Conservation (phyloP, 2,113 vertebrate genomes). For the Laticauda laticaudata region DNA sequence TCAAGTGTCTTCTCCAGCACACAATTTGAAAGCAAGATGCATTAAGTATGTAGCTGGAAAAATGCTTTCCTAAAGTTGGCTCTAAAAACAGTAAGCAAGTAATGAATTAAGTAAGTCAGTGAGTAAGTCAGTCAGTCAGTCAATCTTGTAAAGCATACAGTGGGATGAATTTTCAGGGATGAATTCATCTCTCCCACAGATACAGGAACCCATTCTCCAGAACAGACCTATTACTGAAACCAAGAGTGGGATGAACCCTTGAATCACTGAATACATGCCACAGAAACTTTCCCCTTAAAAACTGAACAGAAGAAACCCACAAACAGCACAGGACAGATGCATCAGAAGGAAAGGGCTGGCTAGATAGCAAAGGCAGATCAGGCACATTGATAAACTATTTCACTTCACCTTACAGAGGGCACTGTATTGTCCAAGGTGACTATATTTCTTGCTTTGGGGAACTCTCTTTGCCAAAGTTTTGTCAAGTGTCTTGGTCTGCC, state of each 20-base stretch:
- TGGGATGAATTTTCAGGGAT: neutral
- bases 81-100: neutral
- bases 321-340: neutral
- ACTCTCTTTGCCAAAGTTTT: neutral
- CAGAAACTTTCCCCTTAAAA: neutral
- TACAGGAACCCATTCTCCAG: neutral
- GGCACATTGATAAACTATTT: neutral
- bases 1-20: neutral
- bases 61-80: neutral
- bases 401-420: neutral
- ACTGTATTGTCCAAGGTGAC: neutral
- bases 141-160: neutral
- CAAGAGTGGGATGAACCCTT: neutral
- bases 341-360: neutral
- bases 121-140: too few relatives aligned
- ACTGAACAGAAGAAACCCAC: neutral
- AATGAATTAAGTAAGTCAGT: neutral
- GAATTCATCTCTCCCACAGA: neutral
- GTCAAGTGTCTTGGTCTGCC: neutral
- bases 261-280: too few relatives aligned
- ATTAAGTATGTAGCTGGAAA: neutral
- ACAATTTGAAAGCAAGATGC: neutral
- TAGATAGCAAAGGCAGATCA: neutral
- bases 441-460: neutral
- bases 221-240: neutral